Conservation (phyloP, 2,888 invertebrate genomes). For the Leptinotarsa peninsularis region DNA sequence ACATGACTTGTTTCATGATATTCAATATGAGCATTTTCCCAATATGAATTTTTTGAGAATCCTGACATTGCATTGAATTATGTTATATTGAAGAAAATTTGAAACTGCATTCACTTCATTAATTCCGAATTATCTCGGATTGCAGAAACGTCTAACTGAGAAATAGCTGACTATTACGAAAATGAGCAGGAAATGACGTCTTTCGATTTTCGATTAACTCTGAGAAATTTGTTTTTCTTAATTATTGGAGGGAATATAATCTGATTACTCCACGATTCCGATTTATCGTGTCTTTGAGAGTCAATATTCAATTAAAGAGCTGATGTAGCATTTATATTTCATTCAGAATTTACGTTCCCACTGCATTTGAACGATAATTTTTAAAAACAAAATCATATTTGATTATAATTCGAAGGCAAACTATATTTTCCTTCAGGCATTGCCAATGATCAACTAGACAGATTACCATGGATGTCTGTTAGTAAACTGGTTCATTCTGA, state of each 20-base stretch:
- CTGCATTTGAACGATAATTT: neutral
- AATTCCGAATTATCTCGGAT: slow-evolving; percentile 14
- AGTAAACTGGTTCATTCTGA: no score
- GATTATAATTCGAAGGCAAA: neutral
- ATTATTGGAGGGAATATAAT: slow-evolving; percentile 42
- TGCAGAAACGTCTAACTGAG: slow-evolving; percentile 15
- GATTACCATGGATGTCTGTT: no score
- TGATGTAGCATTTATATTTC: slow-evolving; percentile 13
- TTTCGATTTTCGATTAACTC: slow-evolving; percentile 52
- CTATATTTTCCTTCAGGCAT: no score
- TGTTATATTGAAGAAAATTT: neutral
- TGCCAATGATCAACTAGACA: no score
- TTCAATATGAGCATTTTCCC: no score
- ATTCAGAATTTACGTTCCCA: neutral
- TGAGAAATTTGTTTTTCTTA: slow-evolving; percentile 48
- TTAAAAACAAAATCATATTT: neutral
- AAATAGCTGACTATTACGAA: slow-evolving; percentile 46
- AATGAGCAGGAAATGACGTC: slow-evolving; percentile 55
- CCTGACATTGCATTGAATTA: neutral
- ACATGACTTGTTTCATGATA: no score
- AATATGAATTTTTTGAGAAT: no score
- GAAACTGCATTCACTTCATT: slow-evolving; percentile 1
- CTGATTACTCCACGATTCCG: slow-evolving; percentile 31
- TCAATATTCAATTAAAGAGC: slow-evolving; percentile 16
- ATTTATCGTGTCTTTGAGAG: neutral